Percentiles rank a stretch among this genome's conserved stretches.
Conservation (phyloP, 2,888 invertebrate genomes). For the Dryomyza anilis region DNA sequence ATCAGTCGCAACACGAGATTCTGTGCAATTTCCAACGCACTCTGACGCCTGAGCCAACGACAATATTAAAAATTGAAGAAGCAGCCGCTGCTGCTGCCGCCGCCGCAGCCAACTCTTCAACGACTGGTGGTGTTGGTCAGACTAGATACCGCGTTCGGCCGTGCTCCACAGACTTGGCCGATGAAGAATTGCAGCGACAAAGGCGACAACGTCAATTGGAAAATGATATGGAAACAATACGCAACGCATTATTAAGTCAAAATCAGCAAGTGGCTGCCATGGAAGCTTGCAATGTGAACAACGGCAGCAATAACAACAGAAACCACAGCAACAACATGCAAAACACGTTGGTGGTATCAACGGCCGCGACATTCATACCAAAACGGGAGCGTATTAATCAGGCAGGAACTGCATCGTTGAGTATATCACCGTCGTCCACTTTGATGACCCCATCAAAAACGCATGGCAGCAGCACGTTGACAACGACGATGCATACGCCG, state of each 20-base stretch:
- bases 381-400: slow-evolving; percentile 58
- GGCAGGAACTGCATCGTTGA: slow-evolving; percentile 35
- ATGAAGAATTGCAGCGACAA: slow-evolving; percentile 47
- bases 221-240: slow-evolving; percentile 55
- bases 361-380: slow-evolving; percentile 42
- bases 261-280: slow-evolving; percentile 40
- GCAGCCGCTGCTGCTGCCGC: slow-evolving; percentile 33
- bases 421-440: slow-evolving; percentile 22
- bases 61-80: slow-evolving; percentile 57
- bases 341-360: slow-evolving; percentile 40
- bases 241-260: slow-evolving; percentile 43
- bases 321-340: slow-evolving; percentile 29
- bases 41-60: slow-evolving; percentile 37
- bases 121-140: neutral
- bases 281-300: slow-evolving; percentile 30
- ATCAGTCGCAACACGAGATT: slow-evolving; percentile 40
- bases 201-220: slow-evolving; percentile 55
- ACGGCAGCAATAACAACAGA: slow-evolving; percentile 18
- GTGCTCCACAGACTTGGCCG: slow-evolving; percentile 23
- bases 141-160: neutral
- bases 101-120: slow-evolving; percentile 8
- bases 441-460: slow-evolving; percentile 38
- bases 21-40: slow-evolving; percentile 54
- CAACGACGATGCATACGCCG: slow-evolving; percentile 31
- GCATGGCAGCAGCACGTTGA: slow-evolving; percentile 26